phyloP scores from a whole-genome alignment of 2,797 vertebrate species.

The Cossypha dichroa region DNA sequence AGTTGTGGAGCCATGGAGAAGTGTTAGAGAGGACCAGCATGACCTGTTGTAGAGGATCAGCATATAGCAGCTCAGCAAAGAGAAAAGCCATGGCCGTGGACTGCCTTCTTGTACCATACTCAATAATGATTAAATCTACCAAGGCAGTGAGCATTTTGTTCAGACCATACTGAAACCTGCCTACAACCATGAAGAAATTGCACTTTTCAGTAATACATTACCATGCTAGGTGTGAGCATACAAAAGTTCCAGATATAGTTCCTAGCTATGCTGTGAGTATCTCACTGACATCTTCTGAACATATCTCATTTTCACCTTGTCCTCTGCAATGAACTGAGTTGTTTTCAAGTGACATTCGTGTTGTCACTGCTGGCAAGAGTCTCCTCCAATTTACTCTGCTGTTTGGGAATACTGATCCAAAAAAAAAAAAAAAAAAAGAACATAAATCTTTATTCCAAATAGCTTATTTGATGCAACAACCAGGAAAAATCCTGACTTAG shows the following conservation, averaged over 20 bases:
- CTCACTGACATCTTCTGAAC: neutral
- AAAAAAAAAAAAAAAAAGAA: neutral
- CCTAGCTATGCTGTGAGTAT: neutral
- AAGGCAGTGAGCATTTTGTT: neutral
- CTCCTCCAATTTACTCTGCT: neutral
- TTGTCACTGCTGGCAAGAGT: neutral
- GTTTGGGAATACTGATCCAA: neutral
- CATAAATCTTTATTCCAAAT: neutral
- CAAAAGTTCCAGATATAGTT: neutral
- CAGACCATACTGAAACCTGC: neutral
- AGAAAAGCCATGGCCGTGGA: neutral
- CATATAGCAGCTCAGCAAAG: neutral
- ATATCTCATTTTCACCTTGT: neutral
- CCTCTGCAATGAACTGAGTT: neutral
- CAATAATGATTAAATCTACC: neutral
- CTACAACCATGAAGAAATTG: neutral
- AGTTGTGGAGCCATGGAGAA: neutral
- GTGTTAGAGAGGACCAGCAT: rapidly evolving
- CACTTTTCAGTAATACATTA: neutral
- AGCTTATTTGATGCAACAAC: neutral
- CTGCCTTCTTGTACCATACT: neutral
- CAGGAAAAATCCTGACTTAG: neutral
- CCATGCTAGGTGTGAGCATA: neutral
- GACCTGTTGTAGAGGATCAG: neutral
- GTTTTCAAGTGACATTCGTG: neutral